These are phyloP conservation scores for Heliocidaris erythrogramma DNA, from an alignment of 35 echinoderm and acorn worm species.

Conservation along the genomic window DNA sequence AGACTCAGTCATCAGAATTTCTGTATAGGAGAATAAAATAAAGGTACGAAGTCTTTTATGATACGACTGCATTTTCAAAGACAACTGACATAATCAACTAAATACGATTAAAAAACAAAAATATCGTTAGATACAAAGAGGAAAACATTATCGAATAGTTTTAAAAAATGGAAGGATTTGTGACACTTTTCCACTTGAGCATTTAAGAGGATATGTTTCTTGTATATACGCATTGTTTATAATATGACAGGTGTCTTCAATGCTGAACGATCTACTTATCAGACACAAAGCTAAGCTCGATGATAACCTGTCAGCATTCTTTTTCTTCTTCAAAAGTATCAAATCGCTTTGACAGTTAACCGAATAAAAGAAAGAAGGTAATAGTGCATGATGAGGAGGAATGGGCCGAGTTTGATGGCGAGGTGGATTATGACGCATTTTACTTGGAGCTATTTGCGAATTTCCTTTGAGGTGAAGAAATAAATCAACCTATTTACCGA, in stretches of 20 bases:
- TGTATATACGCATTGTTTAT: background rate
- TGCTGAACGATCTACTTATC: background rate
- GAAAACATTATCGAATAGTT: background rate
- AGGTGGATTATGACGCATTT: background rate
- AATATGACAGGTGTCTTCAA: background rate
- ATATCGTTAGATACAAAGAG: background rate
- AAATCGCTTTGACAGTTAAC: background rate
- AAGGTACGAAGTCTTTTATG: no score
- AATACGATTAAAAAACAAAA: background rate
- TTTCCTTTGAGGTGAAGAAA: background rate
- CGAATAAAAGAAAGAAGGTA: background rate
- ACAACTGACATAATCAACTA: background rate
- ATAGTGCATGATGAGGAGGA: background rate
- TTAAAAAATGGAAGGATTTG: background rate
- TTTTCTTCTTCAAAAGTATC: background rate
- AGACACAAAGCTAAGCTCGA: background rate
- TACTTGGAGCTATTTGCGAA: slow-evolving; percentile 24
- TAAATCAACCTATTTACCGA: slow-evolving; percentile 28
- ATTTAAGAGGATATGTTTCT: background rate
- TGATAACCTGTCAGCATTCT: background rate
- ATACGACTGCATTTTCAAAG: no score
- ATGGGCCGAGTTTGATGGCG: background rate
- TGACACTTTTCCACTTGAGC: background rate
- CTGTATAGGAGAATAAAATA: no score
- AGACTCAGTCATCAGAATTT: no score